Conservation (phyloP, 1,140 invertebrate species). For the Aphelinus atriplicis region DNA sequence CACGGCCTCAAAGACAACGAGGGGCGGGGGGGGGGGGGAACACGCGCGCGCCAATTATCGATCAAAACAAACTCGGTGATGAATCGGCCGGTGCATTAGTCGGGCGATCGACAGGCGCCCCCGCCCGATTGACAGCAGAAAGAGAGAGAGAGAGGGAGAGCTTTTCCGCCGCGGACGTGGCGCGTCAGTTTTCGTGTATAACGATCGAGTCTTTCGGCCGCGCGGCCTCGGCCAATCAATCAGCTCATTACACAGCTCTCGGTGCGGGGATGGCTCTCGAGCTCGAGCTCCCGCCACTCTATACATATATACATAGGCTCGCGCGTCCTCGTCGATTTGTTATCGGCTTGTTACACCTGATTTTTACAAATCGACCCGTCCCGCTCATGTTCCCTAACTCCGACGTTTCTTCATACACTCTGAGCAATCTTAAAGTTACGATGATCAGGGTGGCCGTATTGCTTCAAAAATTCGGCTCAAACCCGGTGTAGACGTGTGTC, state of each 20-base stretch:
- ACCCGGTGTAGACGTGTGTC: too few species aligned
- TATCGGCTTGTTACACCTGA: slow-evolving; percentile 30
- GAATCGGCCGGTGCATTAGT: slow-evolving; percentile 30
- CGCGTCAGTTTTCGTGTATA: slow-evolving; percentile 51
- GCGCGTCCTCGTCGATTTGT: slow-evolving; percentile 26
- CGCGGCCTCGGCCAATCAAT: slow-evolving; percentile 55
- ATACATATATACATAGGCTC: neutral
- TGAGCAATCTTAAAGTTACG: too few species aligned
- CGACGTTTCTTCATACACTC: neutral
- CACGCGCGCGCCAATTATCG: slow-evolving; percentile 29
- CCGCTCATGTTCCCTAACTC: neutral
- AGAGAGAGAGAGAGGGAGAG: neutral
- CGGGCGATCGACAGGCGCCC: neutral
- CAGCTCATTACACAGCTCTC: slow-evolving; percentile 55
- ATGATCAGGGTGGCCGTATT: too few species aligned
- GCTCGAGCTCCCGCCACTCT: neutral
- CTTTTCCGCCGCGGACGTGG: slow-evolving; percentile 38
- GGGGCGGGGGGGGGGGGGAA: neutral
- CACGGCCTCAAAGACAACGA: too few species aligned
- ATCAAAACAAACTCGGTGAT: neutral
- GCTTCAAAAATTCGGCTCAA: too few species aligned
- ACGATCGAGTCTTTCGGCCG: slow-evolving; percentile 52
- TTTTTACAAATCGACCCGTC: slow-evolving; percentile 21
- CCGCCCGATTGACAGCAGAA: slow-evolving; percentile 46
- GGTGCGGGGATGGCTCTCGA: neutral